Conservation (phyloP, 2,797 vertebrate genomes). For the Fundulus diaphanus region DNA sequence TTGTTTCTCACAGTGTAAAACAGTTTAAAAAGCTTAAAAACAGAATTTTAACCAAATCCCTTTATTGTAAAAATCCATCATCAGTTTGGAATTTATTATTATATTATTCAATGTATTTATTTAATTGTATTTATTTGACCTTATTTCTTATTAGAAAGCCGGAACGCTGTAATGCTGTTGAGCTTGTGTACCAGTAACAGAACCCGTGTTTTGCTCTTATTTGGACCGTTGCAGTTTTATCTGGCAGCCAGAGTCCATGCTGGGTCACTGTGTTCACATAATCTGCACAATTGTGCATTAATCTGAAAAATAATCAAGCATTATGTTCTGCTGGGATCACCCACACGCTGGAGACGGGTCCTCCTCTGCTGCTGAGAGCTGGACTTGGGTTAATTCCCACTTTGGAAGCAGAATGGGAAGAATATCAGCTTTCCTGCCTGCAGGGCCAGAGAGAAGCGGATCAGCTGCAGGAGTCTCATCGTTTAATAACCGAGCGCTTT, state of each 20-base stretch:
- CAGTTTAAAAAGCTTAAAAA: background rate
- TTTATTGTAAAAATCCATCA: background rate
- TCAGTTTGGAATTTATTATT: background rate
- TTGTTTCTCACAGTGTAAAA: too few relatives aligned
- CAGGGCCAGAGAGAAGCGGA: slow-evolving; percentile 58
- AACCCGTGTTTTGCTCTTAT: background rate
- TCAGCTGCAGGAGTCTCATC: slow-evolving; percentile 65
- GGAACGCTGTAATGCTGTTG: too few relatives aligned
- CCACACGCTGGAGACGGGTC: slow-evolving; percentile 43
- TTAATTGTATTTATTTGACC: background rate
- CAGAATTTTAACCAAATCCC: too few relatives aligned
- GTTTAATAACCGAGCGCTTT: slow-evolving; percentile 71
- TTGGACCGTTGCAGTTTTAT: background rate
- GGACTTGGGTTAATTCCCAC: slow-evolving; percentile 64
- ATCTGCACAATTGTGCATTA: background rate
- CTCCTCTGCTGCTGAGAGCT: slow-evolving; percentile 53
- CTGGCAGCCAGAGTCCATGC: background rate
- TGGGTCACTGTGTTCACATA: slow-evolving; percentile 22
- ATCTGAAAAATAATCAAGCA: slow-evolving; percentile 48
- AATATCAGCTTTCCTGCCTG: slow-evolving; percentile 65
- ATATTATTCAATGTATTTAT: background rate
- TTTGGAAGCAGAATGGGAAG: slow-evolving; percentile 68
- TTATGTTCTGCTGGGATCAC: slow-evolving; percentile 58
- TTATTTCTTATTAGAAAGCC: too few relatives aligned
- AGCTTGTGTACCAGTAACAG: background rate